Percentiles rank a stretch among this genome's conserved stretches.
phyloP scores from a whole-genome alignment of 1,140 invertebrate genomes.

The Adoxophyes honmai region DNA sequence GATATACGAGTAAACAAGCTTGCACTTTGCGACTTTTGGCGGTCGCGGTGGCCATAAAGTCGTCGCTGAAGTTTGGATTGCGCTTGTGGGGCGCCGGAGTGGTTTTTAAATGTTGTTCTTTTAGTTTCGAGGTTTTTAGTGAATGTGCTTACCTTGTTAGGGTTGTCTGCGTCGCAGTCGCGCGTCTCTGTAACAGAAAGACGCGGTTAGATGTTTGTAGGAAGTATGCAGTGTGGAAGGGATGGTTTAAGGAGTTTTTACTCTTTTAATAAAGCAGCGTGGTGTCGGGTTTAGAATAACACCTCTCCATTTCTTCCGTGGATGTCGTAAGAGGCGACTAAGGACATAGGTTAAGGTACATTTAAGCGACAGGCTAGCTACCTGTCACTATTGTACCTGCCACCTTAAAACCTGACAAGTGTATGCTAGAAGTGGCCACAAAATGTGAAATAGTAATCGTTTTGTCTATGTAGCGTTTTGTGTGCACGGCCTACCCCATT shows the following conservation, averaged over 20 bases:
- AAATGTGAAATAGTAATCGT: no score
- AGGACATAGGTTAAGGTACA: no score
- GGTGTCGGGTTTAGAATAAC: no score
- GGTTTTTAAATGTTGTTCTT: conserved; percentile 48
- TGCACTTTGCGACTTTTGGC: conserved; percentile 73
- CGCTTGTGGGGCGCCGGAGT: conserved; percentile 43
- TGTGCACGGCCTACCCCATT: no score
- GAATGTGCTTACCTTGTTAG: conserved; percentile 46
- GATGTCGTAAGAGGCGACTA: no score
- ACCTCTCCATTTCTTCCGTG: no score
- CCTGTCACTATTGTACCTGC: no score
- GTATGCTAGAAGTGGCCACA: no score
- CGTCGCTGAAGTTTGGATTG: conserved; percentile 64
- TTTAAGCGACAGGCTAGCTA: no score
- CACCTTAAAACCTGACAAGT: no score
- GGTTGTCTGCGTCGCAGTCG: conserved; percentile 50
- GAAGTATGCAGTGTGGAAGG: not conserved
- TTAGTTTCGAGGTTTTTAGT: conserved; percentile 39
- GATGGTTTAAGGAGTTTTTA: not conserved
- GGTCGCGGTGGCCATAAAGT: conserved; percentile 67
- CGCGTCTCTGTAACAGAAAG: conserved; percentile 60
- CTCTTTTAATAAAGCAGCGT: not conserved
- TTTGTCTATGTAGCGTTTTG: no score
- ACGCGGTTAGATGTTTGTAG: not conserved
- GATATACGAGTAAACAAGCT: conserved; percentile 74